Conservation (phyloP, 1,140 invertebrate species). For the Leptopilina boulardi region DNA sequence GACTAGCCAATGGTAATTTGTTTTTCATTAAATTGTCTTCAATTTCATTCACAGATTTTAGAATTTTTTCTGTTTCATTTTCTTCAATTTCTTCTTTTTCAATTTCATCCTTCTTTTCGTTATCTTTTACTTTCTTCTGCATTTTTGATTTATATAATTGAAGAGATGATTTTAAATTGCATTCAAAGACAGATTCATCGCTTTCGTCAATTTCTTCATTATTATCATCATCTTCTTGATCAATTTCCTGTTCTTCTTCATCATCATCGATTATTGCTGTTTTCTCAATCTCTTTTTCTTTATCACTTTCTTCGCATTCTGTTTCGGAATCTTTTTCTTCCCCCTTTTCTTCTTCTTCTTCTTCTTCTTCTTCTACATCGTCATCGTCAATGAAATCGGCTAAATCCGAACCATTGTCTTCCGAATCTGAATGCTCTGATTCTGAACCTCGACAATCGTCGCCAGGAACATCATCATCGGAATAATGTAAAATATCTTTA, state of each 20-base stretch:
- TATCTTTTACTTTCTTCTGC: not conserved
- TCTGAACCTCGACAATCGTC: conserved; percentile 68
- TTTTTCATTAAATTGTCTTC: not conserved
- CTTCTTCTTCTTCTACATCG: conserved; percentile 40
- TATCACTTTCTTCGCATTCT: conserved; percentile 27
- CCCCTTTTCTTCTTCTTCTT: conserved; percentile 20
- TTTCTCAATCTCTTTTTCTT: conserved; percentile 41
- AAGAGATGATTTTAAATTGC: not conserved
- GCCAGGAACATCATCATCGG: conserved; percentile 63
- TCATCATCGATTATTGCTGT: conserved; percentile 28
- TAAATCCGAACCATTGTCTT: conserved; percentile 64
- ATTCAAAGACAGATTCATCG: not conserved
- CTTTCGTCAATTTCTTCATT: conserved; percentile 17
- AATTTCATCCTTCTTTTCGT: not conserved
- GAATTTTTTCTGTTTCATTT: not conserved
- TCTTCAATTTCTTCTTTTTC: not conserved
- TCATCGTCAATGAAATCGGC: conserved; percentile 62
- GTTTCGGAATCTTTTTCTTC: conserved; percentile 35
- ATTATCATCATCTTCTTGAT: conserved; percentile 38
- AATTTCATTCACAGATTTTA: not conserved
- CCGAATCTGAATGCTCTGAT: conserved; percentile 58
- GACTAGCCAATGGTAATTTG: not conserved
- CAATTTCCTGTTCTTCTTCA: conserved; percentile 41
- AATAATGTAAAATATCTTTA: conserved; percentile 45
- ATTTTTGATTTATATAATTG: not conserved